Conservation (phyloP, 2,888 invertebrate genomes). For the Blera fallax region DNA sequence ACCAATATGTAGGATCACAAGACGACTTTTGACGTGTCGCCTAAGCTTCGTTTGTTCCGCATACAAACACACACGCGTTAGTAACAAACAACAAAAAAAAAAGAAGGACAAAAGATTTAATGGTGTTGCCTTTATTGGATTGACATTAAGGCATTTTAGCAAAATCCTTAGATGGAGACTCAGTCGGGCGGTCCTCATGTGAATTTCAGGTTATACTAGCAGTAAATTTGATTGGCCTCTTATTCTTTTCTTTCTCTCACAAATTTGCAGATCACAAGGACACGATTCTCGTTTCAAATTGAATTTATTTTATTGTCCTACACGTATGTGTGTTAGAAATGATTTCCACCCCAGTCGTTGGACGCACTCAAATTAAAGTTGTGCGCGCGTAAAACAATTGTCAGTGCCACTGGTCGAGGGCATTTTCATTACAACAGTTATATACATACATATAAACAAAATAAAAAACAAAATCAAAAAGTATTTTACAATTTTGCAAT, state of each 20-base stretch:
- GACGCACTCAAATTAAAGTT: conserved; percentile 36
- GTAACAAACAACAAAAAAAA: background rate
- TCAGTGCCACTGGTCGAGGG: conserved; percentile 25
- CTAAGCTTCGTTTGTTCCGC: conserved; percentile 13
- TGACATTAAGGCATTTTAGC: conserved; percentile 63
- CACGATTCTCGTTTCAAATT: conserved; percentile 69
- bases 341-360: conserved; percentile 5
- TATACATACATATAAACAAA: background rate
- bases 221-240: conserved; percentile 55
- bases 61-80: background rate
- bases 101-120: conserved; percentile 68
- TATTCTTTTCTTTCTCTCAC: conserved; percentile 1
- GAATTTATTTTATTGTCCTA: conserved; percentile 64
- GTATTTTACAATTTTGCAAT: conserved; percentile 12
- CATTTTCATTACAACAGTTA: conserved; percentile 21
- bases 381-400: conserved; percentile 41
- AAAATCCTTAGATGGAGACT: background rate
- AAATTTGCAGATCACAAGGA: conserved; percentile 57
- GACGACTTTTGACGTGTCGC: conserved; percentile 50
- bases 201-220: background rate
- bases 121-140: conserved; percentile 71
- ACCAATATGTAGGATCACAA: conserved; percentile 24
- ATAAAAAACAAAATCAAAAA: conserved; percentile 19
- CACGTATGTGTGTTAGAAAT: conserved; percentile 43
- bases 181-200: conserved; percentile 19